These are phyloP conservation scores for Thunnus thynnus DNA, from an alignment of 2,113 vertebrate genomes.

Conservation along the genomic window DNA sequence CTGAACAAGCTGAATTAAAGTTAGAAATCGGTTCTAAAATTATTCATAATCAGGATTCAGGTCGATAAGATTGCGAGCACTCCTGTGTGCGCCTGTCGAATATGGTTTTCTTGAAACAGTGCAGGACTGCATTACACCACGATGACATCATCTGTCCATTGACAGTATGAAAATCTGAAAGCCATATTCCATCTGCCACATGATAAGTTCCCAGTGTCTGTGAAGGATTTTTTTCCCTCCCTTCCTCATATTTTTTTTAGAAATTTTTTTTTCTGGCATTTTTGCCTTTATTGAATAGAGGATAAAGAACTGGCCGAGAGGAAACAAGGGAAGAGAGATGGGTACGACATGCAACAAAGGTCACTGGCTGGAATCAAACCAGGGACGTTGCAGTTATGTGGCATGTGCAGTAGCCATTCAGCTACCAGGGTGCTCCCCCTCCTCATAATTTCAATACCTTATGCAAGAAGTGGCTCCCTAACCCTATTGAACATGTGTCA, in stretches of 20 bases:
- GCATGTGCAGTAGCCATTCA: no score
- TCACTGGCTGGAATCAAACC: no score
- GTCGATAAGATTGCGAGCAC: slow-evolving; percentile 35
- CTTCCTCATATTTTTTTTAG: background rate
- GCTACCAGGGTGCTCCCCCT: background rate
- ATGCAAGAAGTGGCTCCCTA: slow-evolving; percentile 49
- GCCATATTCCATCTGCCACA: slow-evolving; percentile 54
- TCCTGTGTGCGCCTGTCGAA: background rate
- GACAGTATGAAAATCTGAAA: slow-evolving; percentile 50
- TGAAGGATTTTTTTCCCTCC: slow-evolving; percentile 23
- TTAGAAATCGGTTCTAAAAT: slow-evolving; percentile 36
- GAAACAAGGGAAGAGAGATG: no score
- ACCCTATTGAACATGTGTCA: slow-evolving; percentile 64
- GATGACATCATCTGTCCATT: slow-evolving; percentile 71
- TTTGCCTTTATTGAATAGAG: no score
- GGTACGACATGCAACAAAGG: no score
- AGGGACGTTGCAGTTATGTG: no score
- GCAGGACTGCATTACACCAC: slow-evolving; percentile 59
- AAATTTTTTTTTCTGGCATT: no score
- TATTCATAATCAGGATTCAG: slow-evolving; percentile 30
- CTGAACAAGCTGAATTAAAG: slow-evolving; percentile 11
- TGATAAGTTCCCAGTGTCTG: slow-evolving; percentile 17
- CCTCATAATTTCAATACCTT: slow-evolving; percentile 51
- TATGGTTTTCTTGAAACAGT: slow-evolving; percentile 47
- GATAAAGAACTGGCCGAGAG: no score